These are phyloP conservation scores for Mormoops blainvillei DNA, from an alignment of 2,113 vertebrate genomes.

Conservation along the genomic window DNA sequence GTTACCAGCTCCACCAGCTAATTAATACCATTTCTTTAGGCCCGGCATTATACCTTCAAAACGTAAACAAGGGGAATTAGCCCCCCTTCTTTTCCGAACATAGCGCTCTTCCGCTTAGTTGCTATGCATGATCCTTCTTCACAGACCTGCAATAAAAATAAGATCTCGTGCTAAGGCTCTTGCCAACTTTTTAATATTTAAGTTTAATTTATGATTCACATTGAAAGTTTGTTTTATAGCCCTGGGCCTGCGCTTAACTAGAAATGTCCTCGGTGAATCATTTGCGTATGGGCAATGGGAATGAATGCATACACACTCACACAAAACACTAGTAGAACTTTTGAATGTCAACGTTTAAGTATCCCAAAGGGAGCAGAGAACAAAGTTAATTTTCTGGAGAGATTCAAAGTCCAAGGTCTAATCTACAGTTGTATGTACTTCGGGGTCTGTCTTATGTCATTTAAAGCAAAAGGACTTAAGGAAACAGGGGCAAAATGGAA, in stretches of 20 bases:
- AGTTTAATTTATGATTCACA: conserved; percentile 27
- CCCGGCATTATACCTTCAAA: not conserved
- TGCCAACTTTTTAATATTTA: conserved; percentile 27
- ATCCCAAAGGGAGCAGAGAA: not conserved
- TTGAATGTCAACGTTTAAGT: not conserved
- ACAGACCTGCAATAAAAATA: not conserved
- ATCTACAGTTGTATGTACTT: not conserved
- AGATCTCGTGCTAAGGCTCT: not conserved
- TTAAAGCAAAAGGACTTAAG: not conserved
- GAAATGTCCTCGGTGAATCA: not conserved
- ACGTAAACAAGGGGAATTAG: not conserved
- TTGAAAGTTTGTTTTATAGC: not conserved
- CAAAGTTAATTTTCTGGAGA: not conserved
- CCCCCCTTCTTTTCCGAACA: not conserved
- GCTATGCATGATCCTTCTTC: not conserved
- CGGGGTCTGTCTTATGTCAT: not conserved
- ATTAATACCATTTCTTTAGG: not conserved
- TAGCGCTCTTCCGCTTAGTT: not conserved
- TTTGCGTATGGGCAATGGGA: not conserved
- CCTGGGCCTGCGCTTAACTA: not conserved
- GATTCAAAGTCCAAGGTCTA: not conserved
- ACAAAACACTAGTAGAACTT: not conserved
- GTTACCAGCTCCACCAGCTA: not conserved
- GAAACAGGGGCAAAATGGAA: not conserved
- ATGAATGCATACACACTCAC: not conserved